Evolutionary conservation across 2,113 vertebrate genomes (phyloP).

Genomic region (Tautogolabrus adspersus): DNA sequence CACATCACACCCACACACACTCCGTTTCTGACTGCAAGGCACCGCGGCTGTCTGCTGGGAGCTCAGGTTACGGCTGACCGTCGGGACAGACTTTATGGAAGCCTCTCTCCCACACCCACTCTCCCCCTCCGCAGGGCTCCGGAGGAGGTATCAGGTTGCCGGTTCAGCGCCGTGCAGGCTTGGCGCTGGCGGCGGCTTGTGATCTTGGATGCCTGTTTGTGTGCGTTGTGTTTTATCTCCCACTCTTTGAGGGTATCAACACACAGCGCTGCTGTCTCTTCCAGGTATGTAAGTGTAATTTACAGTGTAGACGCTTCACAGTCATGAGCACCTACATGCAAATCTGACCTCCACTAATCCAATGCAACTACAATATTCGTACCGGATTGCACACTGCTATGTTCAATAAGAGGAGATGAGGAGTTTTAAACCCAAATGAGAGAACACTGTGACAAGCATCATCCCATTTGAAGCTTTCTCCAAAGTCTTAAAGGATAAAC

Average conservation of each 20-base stretch:
- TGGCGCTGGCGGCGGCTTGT: constrained; percentile 80
- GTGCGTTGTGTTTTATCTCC: constrained; percentile 70
- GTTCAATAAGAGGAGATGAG: constrained; percentile 22
- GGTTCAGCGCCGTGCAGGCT: constrained; percentile 80
- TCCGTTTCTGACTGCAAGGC: constrained; percentile 74
- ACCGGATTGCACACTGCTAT: not conserved
- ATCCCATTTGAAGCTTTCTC: too few species aligned
- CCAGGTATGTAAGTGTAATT: constrained; percentile 81
- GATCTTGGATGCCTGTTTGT: constrained; percentile 72
- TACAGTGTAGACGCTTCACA: constrained; percentile 57
- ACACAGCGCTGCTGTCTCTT: constrained; percentile 74
- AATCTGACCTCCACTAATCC: constrained; percentile 45
- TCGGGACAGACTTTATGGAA: constrained; percentile 79
- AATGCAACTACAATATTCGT: constrained; percentile 18
- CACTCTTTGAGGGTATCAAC: constrained; percentile 72
- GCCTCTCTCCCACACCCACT: constrained; percentile 77
- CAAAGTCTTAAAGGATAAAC: too few species aligned
- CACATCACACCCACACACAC: constrained; percentile 28
- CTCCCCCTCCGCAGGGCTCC: constrained; percentile 77
- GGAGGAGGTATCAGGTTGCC: constrained; percentile 80
- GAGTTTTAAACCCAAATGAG: not conserved
- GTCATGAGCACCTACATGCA: constrained; percentile 39
- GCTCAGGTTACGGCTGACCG: constrained; percentile 79
- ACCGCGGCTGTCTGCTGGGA: constrained; percentile 76
- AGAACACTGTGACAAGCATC: not conserved